These are phyloP conservation scores for Resseliella maxima DNA, from an alignment of 2,888 invertebrate species.

Conservation along the genomic window DNA sequence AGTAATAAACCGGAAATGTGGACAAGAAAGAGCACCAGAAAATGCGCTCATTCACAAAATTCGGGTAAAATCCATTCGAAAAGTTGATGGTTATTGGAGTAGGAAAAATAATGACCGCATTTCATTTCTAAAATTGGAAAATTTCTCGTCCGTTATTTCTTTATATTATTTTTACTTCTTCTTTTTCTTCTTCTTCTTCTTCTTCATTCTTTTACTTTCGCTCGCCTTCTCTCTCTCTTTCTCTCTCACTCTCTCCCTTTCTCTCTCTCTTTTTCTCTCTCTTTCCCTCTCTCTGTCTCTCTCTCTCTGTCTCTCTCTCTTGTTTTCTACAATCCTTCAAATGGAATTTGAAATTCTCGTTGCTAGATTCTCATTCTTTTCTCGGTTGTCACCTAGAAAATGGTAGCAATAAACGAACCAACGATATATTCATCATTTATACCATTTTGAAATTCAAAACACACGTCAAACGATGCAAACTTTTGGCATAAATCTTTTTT, in stretches of 20 bases:
- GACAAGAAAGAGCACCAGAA: not conserved
- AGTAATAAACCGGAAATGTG: constrained; percentile 52
- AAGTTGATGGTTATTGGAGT: not conserved
- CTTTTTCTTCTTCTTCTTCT: not conserved
- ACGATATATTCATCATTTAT: constrained; percentile 30
- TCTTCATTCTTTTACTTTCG: no score
- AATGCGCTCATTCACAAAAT: not conserved
- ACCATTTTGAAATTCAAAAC: constrained; percentile 32
- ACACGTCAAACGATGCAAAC: constrained; percentile 32
- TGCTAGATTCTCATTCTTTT: no score
- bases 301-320: no score
- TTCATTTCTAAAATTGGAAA: constrained; percentile 38
- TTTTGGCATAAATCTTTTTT: constrained; percentile 33
- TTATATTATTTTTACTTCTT: not conserved
- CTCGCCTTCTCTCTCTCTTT: not conserved
- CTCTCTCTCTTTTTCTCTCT: no score
- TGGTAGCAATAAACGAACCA: not conserved
- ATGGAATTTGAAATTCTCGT: no score
- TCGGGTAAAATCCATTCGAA: not conserved
- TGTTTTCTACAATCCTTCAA: no score
- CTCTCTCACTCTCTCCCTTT: not conserved
- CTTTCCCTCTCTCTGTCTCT: no score
- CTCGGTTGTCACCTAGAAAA: not conserved
- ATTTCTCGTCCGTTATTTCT: not conserved
- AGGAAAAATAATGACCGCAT: constrained; percentile 36